phyloP scores from a whole-genome alignment of 2,797 vertebrate genomes.

The Syngnathus acus region DNA sequence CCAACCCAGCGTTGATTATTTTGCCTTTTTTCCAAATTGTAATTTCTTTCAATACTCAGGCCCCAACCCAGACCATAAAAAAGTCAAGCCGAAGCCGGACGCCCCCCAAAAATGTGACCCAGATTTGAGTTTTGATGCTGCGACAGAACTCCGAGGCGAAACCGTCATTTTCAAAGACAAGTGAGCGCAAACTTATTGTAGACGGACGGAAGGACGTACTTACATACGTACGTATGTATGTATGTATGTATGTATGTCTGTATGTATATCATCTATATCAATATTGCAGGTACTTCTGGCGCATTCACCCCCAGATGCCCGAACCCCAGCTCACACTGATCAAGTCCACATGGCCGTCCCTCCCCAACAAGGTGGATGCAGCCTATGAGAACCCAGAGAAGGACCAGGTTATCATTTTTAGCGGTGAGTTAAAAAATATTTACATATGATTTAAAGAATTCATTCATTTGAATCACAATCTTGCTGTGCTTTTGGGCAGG shows the following conservation, averaged over 20 bases:
- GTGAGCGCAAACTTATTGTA: constrained; percentile 23
- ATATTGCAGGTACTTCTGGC: constrained; percentile 85
- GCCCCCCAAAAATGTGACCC: constrained; percentile 87
- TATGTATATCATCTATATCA: too few species aligned
- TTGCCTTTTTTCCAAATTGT: not conserved
- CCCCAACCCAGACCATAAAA: constrained; percentile 68
- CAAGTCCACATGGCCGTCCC: constrained; percentile 85
- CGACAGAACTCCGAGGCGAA: constrained; percentile 89
- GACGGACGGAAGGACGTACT: too few species aligned
- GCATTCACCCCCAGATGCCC: constrained; percentile 83
- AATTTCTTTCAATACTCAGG: constrained; percentile 44
- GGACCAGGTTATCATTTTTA: constrained; percentile 73
- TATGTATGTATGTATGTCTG: too few species aligned
- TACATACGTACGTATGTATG: too few species aligned
- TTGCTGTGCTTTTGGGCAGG: constrained; percentile 61
- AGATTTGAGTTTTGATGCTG: constrained; percentile 80
- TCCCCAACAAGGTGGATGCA: constrained; percentile 87
- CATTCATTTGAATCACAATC: not conserved
- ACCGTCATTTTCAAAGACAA: constrained; percentile 93
- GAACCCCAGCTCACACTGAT: constrained; percentile 80
- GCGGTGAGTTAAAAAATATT: constrained; percentile 49
- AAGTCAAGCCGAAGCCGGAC: constrained; percentile 77
- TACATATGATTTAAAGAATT: not conserved
- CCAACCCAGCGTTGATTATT: not conserved
- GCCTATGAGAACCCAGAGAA: constrained; percentile 84